Base-by-base conservation (phyloP, 2,888 invertebrate species). In the Clusia tigrina region DNA sequence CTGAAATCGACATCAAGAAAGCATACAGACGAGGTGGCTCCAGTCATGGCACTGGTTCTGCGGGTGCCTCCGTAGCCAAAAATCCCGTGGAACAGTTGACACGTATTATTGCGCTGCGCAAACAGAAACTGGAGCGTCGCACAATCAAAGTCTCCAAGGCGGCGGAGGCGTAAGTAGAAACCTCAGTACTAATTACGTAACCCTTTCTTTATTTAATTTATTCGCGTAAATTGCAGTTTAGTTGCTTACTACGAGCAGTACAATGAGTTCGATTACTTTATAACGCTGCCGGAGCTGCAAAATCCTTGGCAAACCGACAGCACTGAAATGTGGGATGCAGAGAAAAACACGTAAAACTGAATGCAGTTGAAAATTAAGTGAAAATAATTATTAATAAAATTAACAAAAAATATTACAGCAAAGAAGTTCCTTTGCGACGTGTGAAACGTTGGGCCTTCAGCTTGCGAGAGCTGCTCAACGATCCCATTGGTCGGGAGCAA, bases 221-320 rank as follows among this genome's bases (percentile, higher is more conserved):
- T 32, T 32, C 12, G 5, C 32, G 12, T 9, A 32, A 32, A 32
- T 55, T 69, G 3, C 82, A 94, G 94, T 81, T 90, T 93, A 83
- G 90, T 96, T 77, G 89, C 91, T 58, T 96, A 95, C 86, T 96
- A 91, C 84, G 96, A 98, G 83, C 98, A 98, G 85, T 97, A 98
- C 83, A 88, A 90, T 64, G 97, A 98, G 82, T 99, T 97, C 84
- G 99, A 99, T 86, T 91, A 95, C 66, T 94, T 97, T 85, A 89
- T 98, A 67, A 94, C 94, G 9, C 89, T 92, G 24, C 93, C 96
- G 1, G 98, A 98, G 84, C 91, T 93, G 81, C 91, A 95, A 42
- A 99, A 98, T 87, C 98, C 98, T 0, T 99, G 99, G 99, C 89
- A 95, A 74, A 91, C 93, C 26, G 98, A 99, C 78, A 96, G 91